Percentiles rank a stretch among this genome's conserved stretches.
phyloP scores from a whole-genome alignment of 2,888 invertebrate genomes.

The Dexiosoma caninum region DNA sequence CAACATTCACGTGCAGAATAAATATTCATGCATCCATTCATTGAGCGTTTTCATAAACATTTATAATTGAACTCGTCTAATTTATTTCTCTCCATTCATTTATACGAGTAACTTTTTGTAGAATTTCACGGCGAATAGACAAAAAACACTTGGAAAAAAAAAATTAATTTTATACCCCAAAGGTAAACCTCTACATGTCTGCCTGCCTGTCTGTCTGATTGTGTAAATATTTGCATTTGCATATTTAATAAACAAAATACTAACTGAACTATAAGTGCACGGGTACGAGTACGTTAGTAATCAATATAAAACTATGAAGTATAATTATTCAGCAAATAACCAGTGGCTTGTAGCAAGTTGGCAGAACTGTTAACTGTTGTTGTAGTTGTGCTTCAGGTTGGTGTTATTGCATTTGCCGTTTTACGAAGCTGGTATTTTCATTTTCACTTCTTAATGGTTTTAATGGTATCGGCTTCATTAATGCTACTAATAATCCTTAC shows the following conservation, averaged over 20 bases:
- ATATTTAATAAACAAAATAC: background rate
- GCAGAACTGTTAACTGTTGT: background rate
- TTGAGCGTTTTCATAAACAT: background rate
- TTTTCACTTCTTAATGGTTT: constrained; percentile 16
- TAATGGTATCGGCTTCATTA: constrained; percentile 25
- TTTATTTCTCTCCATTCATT: background rate
- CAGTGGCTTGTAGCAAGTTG: constrained; percentile 6
- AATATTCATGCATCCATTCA: background rate
- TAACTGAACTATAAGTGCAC: no score
- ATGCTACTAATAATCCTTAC: background rate
- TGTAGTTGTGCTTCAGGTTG: constrained; percentile 8
- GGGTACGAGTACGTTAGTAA: background rate
- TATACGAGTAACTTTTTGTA: no score
- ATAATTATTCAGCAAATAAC: constrained; percentile 56
- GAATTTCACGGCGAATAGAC: background rate
- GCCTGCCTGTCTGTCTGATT: background rate
- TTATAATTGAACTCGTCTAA: background rate
- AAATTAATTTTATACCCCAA: background rate
- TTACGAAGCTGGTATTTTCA: constrained; percentile 2
- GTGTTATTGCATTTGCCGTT: background rate
- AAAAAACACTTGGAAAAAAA: background rate
- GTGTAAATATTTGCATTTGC: background rate
- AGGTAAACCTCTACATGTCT: background rate
- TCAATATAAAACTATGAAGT: constrained; percentile 23
- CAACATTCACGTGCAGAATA: no score